Percentiles rank a stretch among this genome's conserved stretches.
Evolutionary conservation across 2,113 vertebrate species (phyloP).

Genomic region (Gopherus evgoodei): DNA sequence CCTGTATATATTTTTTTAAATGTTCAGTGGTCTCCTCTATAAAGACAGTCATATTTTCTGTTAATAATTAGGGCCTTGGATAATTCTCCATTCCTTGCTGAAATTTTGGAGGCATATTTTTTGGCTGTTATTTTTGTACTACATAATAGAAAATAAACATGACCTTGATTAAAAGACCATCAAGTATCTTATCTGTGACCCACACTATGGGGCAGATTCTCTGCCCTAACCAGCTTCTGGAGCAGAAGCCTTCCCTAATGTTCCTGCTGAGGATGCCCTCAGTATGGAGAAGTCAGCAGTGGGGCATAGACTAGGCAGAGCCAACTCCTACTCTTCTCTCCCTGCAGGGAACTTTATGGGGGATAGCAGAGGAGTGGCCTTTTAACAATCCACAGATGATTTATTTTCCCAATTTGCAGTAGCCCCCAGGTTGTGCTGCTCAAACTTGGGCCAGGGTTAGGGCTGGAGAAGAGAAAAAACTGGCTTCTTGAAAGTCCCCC

Average conservation of each 20-base stretch:
- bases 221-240: neutral
- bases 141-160: neutral
- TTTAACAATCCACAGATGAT: accelerated
- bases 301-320: neutral
- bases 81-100: neutral
- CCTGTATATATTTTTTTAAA: neutral
- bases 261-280: neutral
- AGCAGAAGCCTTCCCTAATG: neutral
- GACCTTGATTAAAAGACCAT: neutral
- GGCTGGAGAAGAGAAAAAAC: neutral
- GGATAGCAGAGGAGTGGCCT: neutral
- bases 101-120: neutral
- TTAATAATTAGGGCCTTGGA: constrained; percentile 16
- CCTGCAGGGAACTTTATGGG: accelerated
- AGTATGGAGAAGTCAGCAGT: neutral
- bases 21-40: neutral
- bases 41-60: neutral
- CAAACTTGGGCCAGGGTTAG: neutral
- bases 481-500: neutral
- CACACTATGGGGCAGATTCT: neutral
- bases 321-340: neutral
- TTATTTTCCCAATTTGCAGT: neutral
- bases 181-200: neutral
- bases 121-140: accelerated
- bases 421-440: neutral